Conservation (phyloP, 2,888 invertebrate species). For the Eugnorisma glareosa region DNA sequence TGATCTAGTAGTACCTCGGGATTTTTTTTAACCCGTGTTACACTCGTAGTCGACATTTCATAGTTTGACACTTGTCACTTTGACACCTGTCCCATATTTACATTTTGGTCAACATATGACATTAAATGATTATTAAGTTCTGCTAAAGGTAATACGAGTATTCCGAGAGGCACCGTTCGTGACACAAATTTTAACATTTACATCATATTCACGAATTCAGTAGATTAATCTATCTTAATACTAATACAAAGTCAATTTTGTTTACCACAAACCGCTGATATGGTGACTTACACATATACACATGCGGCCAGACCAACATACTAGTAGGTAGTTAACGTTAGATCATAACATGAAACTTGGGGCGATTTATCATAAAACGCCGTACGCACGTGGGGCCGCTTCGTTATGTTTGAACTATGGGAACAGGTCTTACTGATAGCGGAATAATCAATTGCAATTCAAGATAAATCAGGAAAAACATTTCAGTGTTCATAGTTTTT, state of each 20-base stretch:
- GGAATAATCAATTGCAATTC: not conserved
- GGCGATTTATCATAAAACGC: slow-evolving; percentile 76
- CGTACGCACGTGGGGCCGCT: slow-evolving; percentile 71
- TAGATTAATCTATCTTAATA: slow-evolving; percentile 21
- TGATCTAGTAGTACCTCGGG: too few relatives aligned
- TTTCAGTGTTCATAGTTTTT: not conserved
- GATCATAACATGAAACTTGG: slow-evolving; percentile 70
- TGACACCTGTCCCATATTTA: too few relatives aligned
- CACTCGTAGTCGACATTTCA: too few relatives aligned
- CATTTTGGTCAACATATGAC: not conserved
- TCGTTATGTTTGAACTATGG: slow-evolving; percentile 68
- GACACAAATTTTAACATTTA: slow-evolving; percentile 1
- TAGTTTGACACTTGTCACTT: too few relatives aligned
- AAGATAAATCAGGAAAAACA: not conserved
- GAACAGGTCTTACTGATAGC: slow-evolving; percentile 34
- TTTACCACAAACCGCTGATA: slow-evolving; percentile 38
- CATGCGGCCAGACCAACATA: slow-evolving; percentile 17
- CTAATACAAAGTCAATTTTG: slow-evolving; percentile 28
- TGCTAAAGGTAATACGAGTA: not conserved
- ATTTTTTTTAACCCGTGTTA: too few relatives aligned
- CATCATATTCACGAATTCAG: not conserved
- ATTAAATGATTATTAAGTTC: not conserved
- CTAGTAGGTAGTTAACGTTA: slow-evolving; percentile 54
- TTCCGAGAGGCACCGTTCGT: not conserved
- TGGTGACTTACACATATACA: slow-evolving; percentile 23